Percentiles rank a stretch among this genome's conserved stretches.
These are phyloP conservation scores for Zosterops pallidus DNA, from an alignment of 2,113 vertebrate genomes.

Conservation along the genomic window DNA sequence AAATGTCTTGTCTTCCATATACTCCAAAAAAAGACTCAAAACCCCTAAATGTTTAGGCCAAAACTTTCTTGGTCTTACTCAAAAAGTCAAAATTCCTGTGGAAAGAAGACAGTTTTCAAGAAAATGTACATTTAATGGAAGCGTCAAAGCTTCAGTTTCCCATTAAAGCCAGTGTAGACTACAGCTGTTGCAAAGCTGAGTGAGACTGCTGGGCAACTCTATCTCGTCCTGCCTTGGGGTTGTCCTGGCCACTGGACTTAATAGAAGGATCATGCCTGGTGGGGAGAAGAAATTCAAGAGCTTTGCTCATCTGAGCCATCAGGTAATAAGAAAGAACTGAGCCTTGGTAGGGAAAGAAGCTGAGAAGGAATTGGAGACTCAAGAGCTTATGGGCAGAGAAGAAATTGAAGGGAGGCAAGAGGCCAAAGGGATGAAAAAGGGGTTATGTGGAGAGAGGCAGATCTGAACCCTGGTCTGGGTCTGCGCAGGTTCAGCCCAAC, in stretches of 20 bases:
- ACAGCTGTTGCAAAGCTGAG: background rate
- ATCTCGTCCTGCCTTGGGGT: background rate
- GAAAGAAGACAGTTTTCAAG: conserved; percentile 35
- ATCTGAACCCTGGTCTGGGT: background rate
- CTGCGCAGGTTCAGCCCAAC: background rate
- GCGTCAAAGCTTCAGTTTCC: background rate
- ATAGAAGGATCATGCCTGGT: background rate
- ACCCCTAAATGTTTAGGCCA: background rate
- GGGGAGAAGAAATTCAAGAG: background rate
- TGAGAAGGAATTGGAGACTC: background rate
- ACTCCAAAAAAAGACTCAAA: conserved; percentile 4
- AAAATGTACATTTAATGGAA: conserved; percentile 8
- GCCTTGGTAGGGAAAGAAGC: background rate
- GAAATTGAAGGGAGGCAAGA: background rate
- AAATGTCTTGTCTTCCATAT: background rate
- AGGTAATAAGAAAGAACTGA: background rate
- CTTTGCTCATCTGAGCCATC: background rate
- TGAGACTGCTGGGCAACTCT: background rate
- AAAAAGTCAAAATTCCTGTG: conserved; percentile 52
- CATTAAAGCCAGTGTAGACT: background rate
- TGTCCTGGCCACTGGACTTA: background rate
- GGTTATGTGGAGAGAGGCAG: background rate
- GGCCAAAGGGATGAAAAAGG: background rate
- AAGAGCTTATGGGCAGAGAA: background rate
- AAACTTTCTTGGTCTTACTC: background rate